Evolutionary conservation across 2,797 vertebrate genomes (phyloP).

Genomic region (Aphelocoma californica): DNA sequence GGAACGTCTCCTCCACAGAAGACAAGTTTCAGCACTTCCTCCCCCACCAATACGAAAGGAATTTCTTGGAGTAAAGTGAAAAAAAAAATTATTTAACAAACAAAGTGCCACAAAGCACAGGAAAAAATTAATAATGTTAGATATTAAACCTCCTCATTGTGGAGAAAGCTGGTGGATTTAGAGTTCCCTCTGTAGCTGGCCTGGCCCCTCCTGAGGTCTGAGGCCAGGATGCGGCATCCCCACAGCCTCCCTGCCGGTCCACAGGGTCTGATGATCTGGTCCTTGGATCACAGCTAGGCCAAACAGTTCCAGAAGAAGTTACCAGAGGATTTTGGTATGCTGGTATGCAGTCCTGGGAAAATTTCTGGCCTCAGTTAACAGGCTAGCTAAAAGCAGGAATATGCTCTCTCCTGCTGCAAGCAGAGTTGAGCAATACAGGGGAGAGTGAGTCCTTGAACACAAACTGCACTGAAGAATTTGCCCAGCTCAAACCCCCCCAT

Average conservation of each 20-base stretch:
- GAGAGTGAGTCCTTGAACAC: background rate
- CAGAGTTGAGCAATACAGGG: background rate
- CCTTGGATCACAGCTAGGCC: background rate
- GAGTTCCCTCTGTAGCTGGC: background rate
- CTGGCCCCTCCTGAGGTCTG: background rate
- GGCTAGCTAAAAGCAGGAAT: background rate
- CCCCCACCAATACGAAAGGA: background rate
- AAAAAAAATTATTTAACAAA: background rate
- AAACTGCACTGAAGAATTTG: background rate
- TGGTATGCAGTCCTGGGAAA: background rate
- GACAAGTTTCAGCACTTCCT: background rate
- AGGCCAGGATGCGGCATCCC: fast-evolving
- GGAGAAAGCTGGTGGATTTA: background rate
- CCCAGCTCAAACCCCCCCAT: background rate
- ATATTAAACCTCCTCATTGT: background rate
- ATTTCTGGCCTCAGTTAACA: background rate
- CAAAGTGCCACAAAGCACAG: background rate
- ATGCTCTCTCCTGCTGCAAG: background rate
- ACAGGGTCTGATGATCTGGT: background rate
- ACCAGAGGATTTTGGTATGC: background rate
- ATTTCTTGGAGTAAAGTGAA: background rate
- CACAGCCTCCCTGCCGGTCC: background rate
- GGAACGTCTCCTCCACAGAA: background rate
- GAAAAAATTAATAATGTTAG: background rate
- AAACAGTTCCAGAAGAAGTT: background rate